Percentiles rank a stretch among this genome's conserved stretches.
These are phyloP conservation scores for Eulithis testata DNA, from an alignment of 2,888 invertebrate species.

Conservation along the genomic window DNA sequence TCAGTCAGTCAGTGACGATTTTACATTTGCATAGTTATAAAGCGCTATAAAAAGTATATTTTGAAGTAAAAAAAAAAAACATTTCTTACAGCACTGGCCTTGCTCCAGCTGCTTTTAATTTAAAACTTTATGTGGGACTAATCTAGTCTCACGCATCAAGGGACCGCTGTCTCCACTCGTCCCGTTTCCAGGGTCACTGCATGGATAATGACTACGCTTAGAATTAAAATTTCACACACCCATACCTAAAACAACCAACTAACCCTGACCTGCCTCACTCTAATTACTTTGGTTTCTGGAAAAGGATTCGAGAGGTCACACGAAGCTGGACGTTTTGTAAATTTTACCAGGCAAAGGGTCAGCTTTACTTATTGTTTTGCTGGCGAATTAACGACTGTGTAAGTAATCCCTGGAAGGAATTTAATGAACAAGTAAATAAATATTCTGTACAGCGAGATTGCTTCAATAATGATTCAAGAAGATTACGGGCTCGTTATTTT, in stretches of 20 bases:
- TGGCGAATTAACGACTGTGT: slow-evolving; percentile 51
- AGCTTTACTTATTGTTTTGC: slow-evolving; percentile 58
- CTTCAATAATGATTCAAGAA: slow-evolving; percentile 3
- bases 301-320: slow-evolving; percentile 51
- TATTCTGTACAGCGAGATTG: slow-evolving; percentile 5
- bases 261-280: slow-evolving; percentile 33
- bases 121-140: slow-evolving; percentile 70
- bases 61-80: too few species aligned
- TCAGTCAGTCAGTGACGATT: too few species aligned
- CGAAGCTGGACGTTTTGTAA: slow-evolving; percentile 31
- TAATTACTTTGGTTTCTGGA: slow-evolving; percentile 27
- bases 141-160: slow-evolving; percentile 61
- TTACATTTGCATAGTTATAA: too few species aligned
- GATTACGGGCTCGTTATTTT: neutral
- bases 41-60: too few species aligned
- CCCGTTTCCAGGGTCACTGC: slow-evolving; percentile 53
- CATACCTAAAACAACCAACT: slow-evolving; percentile 36
- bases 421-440: slow-evolving; percentile 36
- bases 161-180: slow-evolving; percentile 55
- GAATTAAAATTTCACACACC: slow-evolving; percentile 63
- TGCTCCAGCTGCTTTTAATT: slow-evolving; percentile 56
- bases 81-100: slow-evolving; percentile 25
- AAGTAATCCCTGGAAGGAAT: slow-evolving; percentile 42
- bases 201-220: slow-evolving; percentile 64
- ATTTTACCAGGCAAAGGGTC: slow-evolving; percentile 45